Evolutionary conservation across 1,140 invertebrate genomes (phyloP), one percentile per base, ranked within the genome.

Genomic region (Carposina sasakii): DNA sequence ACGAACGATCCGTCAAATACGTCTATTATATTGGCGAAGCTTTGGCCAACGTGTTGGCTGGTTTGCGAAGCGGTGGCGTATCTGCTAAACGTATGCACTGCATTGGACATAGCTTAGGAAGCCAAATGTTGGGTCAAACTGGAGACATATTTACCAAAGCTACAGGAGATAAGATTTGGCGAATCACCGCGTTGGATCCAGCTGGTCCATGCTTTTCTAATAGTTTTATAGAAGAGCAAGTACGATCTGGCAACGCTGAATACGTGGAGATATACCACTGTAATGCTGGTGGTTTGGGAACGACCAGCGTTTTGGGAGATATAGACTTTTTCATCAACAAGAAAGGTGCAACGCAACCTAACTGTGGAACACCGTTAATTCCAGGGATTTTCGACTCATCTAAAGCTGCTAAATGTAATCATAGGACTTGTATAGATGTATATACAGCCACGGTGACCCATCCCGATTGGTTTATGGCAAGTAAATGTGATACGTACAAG

Each of bases 261-360:
- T 90, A 90, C 37, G 89, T 91, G 0, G 93, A 94, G 66, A 87
- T 91, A 4, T 92, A 94, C 63, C 93, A 94, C 66, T 94, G 92
- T 2, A 92, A 92, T 56, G 87, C 90, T 26, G 90, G 90, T 9
- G 89, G 88, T 21, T 90, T 93, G 64, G 93, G 93, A 0, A 91
- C 91, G 37, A 74, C 71, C 0, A 78, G 81, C 43, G 66, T 79
- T 23, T 61, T 76, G 33, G 92, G 91, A 9, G 90, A 93, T 59
- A 88, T 89, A 15, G 94, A 96, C 68, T 95, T 95, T 82, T 95
- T 91, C 69, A 90, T 93, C 0, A 95, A 96, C 66, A 92, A 92
- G 21, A 89, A 89, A 13, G 92, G 92, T 0, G 44, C 66, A 2
- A 61, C 69, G 3, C 87, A 87, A 42, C 87, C 87, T 12, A 85